Conservation (phyloP, 2,797 vertebrate genomes). For the Lagocephalus sceleratus region DNA sequence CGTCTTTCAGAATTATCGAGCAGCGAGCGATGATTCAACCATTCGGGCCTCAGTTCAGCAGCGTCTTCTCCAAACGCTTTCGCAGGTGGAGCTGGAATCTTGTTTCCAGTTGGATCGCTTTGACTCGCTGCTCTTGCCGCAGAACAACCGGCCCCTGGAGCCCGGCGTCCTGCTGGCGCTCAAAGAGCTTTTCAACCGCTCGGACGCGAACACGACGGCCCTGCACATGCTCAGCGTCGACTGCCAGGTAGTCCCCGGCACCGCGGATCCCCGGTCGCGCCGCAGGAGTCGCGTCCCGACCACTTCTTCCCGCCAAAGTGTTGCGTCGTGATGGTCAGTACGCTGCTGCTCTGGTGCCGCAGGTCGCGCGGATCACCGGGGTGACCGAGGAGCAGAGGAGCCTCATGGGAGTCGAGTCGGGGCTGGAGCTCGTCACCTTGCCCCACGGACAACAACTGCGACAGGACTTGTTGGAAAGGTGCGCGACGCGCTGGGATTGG, state of each 20-base stretch:
- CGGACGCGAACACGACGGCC: slow-evolving; percentile 69
- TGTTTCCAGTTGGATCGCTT: slow-evolving; percentile 76
- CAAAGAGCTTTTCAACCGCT: slow-evolving; percentile 78
- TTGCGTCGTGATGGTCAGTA: neutral
- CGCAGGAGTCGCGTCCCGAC: too few species aligned
- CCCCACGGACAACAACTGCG: slow-evolving; percentile 84
- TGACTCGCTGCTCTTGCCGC: slow-evolving; percentile 75
- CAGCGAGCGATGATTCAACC: neutral
- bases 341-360: slow-evolving; percentile 10
- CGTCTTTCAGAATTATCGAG: too few species aligned
- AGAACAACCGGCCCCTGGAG: slow-evolving; percentile 84
- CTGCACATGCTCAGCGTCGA: slow-evolving; percentile 84
- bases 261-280: too few species aligned
- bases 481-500: neutral
- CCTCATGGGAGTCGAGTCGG: slow-evolving; percentile 82
- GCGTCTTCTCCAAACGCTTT: neutral
- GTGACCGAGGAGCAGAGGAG: slow-evolving; percentile 77
- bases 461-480: slow-evolving; percentile 86
- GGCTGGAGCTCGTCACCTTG: slow-evolving; percentile 85
- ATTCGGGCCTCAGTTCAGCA: neutral
- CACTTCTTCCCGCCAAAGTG: too few species aligned
- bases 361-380: slow-evolving; percentile 80
- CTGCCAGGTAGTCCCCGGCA: slow-evolving; percentile 76
- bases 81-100: slow-evolving; percentile 70
- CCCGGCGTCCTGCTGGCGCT: slow-evolving; percentile 68